Evolutionary conservation across 2,113 vertebrate genomes (phyloP), one percentile per base, ranked within the genome.

Genomic region (Ciconia stormi): DNA sequence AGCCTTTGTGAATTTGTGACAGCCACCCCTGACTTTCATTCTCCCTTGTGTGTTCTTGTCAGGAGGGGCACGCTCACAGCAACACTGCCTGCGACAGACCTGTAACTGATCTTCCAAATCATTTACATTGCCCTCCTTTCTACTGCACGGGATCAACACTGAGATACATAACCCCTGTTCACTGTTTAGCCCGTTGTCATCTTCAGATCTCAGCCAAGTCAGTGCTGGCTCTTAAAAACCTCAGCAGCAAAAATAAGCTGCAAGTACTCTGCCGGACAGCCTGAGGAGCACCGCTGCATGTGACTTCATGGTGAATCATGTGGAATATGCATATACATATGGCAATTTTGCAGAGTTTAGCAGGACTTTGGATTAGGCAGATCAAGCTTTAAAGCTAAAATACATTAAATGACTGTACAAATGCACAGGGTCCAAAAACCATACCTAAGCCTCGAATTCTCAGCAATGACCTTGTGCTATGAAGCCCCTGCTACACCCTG

Each of bases 261-360:
- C 14, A 16, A 40, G 47, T 23, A 34, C 47, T 56, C 49, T 44
- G 50, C 25, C 1, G 3, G 36, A 20, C 0, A 52, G 47, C 67
- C 49, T 38, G 18, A 74, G 47, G 7, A 74, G n/a, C 36, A 17
- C 47, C 4, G n/a, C 53, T 42, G 38, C 73, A 36, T 2, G 11
- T 36, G 49, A 65, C 53, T 74, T 58, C 55, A 14, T 4, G 44
- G 65, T 17, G 58, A 78, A 66, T 52, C 63, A 65, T 1, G 17
- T 38, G 32, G 32, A 77, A 74, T 10, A 56, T 1, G 0, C 46
- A 36, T 5, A 49, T 2, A 16, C 6, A 7, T 27, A 23, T 2
- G 14, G 27, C 63, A 73, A 62, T 70, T 70, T 30, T 46, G 22
- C 49, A 73, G 42, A 56, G 34, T 59, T 87, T 29, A 58, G 34